Evolutionary conservation across 2,113 vertebrate genomes (phyloP).

Genomic region (Athene noctua): DNA sequence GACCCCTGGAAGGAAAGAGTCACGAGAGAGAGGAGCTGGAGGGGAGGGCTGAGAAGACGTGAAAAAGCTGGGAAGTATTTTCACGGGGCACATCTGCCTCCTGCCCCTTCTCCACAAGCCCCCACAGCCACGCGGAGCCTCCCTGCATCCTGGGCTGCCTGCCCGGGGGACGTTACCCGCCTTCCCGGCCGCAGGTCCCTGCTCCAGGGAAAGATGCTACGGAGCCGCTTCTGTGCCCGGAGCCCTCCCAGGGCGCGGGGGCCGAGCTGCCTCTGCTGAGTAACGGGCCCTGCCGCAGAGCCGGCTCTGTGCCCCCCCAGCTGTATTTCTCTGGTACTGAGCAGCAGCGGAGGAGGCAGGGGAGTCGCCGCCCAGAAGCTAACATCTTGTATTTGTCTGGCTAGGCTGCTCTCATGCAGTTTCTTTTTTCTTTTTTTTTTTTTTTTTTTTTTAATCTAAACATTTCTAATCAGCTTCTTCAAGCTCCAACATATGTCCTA

Average conservation of each 20-base stretch:
- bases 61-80: background rate
- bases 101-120: background rate
- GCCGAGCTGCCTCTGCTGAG: background rate
- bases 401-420: background rate
- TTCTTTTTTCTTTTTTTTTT: background rate
- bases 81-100: background rate
- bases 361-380: background rate
- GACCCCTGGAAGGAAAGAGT: background rate
- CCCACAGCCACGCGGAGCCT: background rate
- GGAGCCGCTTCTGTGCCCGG: background rate
- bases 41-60: background rate
- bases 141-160: background rate
- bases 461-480: conserved; percentile 34
- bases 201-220: background rate
- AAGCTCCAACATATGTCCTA: conserved; percentile 55
- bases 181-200: background rate
- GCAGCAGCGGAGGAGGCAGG: too few species aligned
- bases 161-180: background rate
- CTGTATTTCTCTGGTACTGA: background rate
- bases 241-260: background rate
- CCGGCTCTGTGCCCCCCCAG: background rate
- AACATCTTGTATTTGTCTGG: background rate
- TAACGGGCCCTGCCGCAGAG: background rate
- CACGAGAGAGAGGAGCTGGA: accelerated
- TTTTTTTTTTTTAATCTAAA: conserved; percentile 15